Conservation (phyloP, 1,140 invertebrate genomes). For the Antheraea mylitta region DNA sequence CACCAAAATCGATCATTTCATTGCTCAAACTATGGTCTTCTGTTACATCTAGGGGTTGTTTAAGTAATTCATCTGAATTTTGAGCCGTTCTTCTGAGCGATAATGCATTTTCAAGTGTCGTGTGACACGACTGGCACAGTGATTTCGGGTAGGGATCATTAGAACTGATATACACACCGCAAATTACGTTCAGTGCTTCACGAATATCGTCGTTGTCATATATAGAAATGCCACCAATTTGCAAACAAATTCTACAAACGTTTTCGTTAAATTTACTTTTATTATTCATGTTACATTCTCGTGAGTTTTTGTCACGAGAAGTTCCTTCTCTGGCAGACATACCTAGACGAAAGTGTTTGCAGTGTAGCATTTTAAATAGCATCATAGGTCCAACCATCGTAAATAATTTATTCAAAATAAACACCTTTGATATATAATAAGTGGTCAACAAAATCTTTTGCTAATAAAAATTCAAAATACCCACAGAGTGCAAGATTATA, state of each 20-base stretch:
- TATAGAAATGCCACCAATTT: conserved; percentile 55
- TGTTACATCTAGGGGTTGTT: conserved; percentile 19
- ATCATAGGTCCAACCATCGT: conserved; percentile 46
- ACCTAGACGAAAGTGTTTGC: conserved; percentile 22
- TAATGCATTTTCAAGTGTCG: conserved; percentile 53
- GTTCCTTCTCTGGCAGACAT: neutral
- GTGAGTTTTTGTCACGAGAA: conserved; percentile 5
- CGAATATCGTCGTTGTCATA: conserved; percentile 46
- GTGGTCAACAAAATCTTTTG: neutral
- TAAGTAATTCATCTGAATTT: conserved; percentile 55
- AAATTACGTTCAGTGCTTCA: conserved; percentile 43
- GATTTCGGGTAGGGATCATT: conserved; percentile 55
- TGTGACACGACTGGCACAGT: conserved; percentile 53
- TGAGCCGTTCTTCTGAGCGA: conserved; percentile 55
- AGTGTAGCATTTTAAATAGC: conserved; percentile 51
- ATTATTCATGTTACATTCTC: conserved; percentile 4
- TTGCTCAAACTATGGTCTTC: conserved; percentile 28
- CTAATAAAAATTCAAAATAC: conserved; percentile 8
- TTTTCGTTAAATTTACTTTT: conserved; percentile 21
- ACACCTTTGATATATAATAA: too few species aligned
- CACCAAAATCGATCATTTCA: conserved; percentile 15
- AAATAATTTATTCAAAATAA: neutral
- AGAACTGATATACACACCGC: conserved; percentile 40
- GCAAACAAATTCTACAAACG: conserved; percentile 58
- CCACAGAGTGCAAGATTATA: neutral